Base-by-base conservation (phyloP, 2,113 vertebrate species). In the Chloropsis cyanopogon region DNA sequence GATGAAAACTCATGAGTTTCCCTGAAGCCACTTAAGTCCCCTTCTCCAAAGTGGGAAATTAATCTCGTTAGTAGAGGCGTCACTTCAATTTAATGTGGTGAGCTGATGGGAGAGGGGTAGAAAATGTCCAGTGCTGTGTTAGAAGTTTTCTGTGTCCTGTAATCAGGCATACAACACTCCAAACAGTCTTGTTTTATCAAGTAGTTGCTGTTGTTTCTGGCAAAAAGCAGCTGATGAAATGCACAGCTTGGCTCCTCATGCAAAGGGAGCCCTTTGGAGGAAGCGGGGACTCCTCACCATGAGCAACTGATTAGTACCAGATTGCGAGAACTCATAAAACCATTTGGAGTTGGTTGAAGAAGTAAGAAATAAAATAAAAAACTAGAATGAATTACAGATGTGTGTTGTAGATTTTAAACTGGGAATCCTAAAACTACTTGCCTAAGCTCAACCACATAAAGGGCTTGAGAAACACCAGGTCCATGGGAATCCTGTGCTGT, bases 401-500 rank as follows among this genome's bases (percentile, higher is more conserved):
- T 86, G 63, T 4, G 1, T 47, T 47, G 77, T 44, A 60, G 92
- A 60, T 91, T 81, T 94, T 90, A 72, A 79, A 88, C 82, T 73
- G 91, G 88, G 78, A 92, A 94, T 95, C 90, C 70, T 70, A 64
- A 93, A 95, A 39, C 83, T 82, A 66, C 90, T 94, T 70, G 93
- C 86, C 60, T 92, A 73, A 66, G 75, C 57, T 95, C n/a, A 93
- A 79, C 88, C 91, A 82, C 57, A 86, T 91, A 76, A 95, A 94
- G 92, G 83, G 56, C 88, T 68, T 93, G 90, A 91, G 85, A 91
- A 92, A 93, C 80, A 94, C 90, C 91, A 73, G 82, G 94, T 96
- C 89, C 92, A 87, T 95, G 96, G 94, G 82, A 89, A 96, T 96
- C 94, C 91, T 93, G 42, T 80, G 86, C 56, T 70, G 70, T 82